These are phyloP conservation scores for Holacanthella duospinosa DNA, from an alignment of 2,888 invertebrate genomes.

Conservation along the genomic window DNA sequence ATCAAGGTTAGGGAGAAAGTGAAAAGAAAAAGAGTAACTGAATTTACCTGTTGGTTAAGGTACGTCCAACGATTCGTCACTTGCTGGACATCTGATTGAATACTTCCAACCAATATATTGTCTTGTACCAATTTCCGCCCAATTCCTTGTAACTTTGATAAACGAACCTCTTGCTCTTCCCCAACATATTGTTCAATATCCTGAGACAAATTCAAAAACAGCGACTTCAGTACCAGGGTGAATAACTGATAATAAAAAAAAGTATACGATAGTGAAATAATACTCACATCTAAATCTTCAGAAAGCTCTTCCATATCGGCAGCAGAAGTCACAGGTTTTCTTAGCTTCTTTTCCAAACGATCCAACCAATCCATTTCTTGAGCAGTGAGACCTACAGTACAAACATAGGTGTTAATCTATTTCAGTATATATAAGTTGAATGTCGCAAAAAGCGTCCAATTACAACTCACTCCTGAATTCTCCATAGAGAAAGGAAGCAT, in stretches of 20 bases:
- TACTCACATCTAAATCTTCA: constrained; percentile 68
- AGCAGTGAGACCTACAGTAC: constrained; percentile 56
- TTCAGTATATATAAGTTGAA: neutral
- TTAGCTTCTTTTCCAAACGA: constrained; percentile 63
- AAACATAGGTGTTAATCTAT: neutral
- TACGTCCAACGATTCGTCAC: constrained; percentile 55
- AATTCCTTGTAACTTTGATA: constrained; percentile 62
- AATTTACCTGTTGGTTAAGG: constrained; percentile 55
- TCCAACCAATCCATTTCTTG: constrained; percentile 71
- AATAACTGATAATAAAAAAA: neutral
- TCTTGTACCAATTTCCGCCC: constrained; percentile 62
- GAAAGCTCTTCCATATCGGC: constrained; percentile 83
- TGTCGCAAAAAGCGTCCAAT: too few species aligned
- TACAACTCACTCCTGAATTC: constrained; percentile 49
- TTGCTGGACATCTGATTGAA: constrained; percentile 55
- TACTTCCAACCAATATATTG: constrained; percentile 60
- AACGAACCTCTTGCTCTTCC: constrained; percentile 60
- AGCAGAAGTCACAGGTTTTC: constrained; percentile 54
- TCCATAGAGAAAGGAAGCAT: constrained; percentile 65
- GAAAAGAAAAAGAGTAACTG: too few species aligned
- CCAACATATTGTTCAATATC: constrained; percentile 71
- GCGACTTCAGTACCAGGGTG: neutral
- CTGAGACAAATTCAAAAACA: constrained; percentile 47
- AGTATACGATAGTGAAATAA: neutral
- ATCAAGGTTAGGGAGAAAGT: too few species aligned